A percentile compares a stretch with the other conserved stretches of the same genome.
These are phyloP conservation scores for Spodoptera littoralis DNA, from an alignment of 2,888 invertebrate species.

Conservation along the genomic window DNA sequence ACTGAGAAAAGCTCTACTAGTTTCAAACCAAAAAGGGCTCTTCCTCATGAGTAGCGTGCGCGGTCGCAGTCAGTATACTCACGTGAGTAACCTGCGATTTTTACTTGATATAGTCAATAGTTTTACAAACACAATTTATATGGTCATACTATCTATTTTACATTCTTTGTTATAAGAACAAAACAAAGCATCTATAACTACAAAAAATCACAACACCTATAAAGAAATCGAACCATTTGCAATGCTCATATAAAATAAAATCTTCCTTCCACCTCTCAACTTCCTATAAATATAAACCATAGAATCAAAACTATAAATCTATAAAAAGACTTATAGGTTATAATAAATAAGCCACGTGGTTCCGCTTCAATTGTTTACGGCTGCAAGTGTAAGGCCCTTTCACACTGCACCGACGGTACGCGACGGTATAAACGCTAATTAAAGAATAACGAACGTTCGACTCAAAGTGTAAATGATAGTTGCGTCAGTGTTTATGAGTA, in stretches of 20 bases:
- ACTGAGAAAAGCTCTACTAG: too few species aligned
- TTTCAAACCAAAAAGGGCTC: too few species aligned
- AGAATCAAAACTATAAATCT: slow-evolving; percentile 46
- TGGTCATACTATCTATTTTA: too few species aligned
- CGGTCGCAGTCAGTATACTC: too few species aligned
- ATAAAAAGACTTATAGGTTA: slow-evolving; percentile 42
- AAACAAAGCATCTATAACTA: too few species aligned
- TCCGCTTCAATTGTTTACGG: slow-evolving; percentile 41
- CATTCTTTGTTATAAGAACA: too few species aligned
- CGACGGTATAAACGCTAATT: slow-evolving; percentile 43
- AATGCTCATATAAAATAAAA: slow-evolving; percentile 5
- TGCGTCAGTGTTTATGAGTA: slow-evolving; percentile 42
- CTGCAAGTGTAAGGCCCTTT: slow-evolving; percentile 28
- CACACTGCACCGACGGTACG: slow-evolving; percentile 28
- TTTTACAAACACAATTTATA: too few species aligned
- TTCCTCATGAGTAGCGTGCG: too few species aligned
- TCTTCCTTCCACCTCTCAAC: not conserved
- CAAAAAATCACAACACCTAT: too few species aligned
- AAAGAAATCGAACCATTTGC: too few species aligned
- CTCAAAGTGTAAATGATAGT: slow-evolving; percentile 38
- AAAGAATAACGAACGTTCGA: slow-evolving; percentile 56
- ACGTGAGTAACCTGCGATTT: too few species aligned
- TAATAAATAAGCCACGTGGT: slow-evolving; percentile 44
- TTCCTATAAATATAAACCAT: slow-evolving; percentile 30
- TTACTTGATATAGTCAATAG: too few species aligned